Percentiles rank a stretch among this genome's conserved stretches.
Conservation (phyloP, 1,140 invertebrate species). For the Agrilus planipennis region DNA sequence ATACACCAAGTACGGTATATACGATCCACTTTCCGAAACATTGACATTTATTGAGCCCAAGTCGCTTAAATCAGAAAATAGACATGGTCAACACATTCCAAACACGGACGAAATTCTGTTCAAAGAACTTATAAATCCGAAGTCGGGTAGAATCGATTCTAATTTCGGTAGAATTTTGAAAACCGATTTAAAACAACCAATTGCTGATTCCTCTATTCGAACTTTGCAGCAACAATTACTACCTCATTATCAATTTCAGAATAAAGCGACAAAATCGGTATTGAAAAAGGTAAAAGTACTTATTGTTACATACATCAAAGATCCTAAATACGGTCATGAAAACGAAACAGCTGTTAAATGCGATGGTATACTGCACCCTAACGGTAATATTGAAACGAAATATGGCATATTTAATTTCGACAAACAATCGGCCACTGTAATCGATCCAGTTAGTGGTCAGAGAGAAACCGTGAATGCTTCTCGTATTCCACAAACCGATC, state of each 20-base stretch:
- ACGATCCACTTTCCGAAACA: constrained; percentile 50
- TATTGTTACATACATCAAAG: constrained; percentile 42
- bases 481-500: constrained; percentile 47
- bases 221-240: too few relatives aligned
- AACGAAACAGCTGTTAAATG: constrained; percentile 42
- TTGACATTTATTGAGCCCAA: constrained; percentile 53
- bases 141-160: constrained; percentile 53
- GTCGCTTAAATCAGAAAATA: constrained; percentile 47
- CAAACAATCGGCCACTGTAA: constrained; percentile 37
- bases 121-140: constrained; percentile 49
- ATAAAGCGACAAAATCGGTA: too few relatives aligned
- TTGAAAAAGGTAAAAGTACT: constrained; percentile 43
- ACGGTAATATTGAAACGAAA: constrained; percentile 45
- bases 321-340: constrained; percentile 43
- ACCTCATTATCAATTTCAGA: too few relatives aligned
- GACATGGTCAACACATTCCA: constrained; percentile 47
- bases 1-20: constrained; percentile 55
- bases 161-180: constrained; percentile 49
- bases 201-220: constrained; percentile 41
- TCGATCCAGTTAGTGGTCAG: constrained; percentile 40
- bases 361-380: constrained; percentile 39
- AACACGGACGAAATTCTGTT: constrained; percentile 49
- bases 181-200: constrained; percentile 45
- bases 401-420: constrained; percentile 44
- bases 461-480: constrained; percentile 40